Percentiles rank a stretch among this genome's conserved stretches.
Conservation (phyloP, 2,797 vertebrate genomes). For the Artibeus jamaicensis region DNA sequence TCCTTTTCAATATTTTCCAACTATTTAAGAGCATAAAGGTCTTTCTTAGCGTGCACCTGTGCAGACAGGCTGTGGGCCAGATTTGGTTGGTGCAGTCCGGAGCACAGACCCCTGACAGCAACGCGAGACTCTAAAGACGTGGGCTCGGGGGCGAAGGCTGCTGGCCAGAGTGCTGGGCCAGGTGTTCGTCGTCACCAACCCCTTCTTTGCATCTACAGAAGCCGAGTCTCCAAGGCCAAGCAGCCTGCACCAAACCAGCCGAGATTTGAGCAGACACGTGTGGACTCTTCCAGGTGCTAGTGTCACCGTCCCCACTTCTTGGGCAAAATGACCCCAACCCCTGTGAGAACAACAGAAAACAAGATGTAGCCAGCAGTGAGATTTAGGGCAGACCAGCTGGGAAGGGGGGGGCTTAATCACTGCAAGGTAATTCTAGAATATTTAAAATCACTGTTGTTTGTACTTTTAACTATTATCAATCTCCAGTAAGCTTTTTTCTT, state of each 20-base stretch:
- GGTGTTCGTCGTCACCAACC: background rate
- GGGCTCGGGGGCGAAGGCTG: background rate
- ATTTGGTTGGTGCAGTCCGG: rapidly evolving
- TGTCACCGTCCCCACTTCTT: background rate
- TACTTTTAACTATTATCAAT: background rate
- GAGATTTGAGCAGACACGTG: background rate
- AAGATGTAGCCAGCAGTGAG: background rate
- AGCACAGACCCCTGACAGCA: background rate
- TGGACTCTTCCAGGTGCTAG: background rate
- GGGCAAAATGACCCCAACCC: background rate
- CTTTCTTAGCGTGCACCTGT: background rate
- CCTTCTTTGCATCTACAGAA: background rate
- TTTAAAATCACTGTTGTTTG: background rate
- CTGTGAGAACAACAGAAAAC: background rate
- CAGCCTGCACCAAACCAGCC: background rate
- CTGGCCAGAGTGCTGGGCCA: background rate
- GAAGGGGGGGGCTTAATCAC: background rate
- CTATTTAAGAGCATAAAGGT: background rate
- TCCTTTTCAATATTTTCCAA: background rate
- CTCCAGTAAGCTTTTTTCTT: background rate
- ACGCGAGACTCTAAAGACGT: rapidly evolving
- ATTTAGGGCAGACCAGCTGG: background rate
- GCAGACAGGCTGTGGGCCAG: background rate
- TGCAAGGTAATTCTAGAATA: background rate
- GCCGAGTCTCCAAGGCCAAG: background rate